Evolutionary conservation across 2,888 invertebrate genomes (phyloP), one percentile per base, ranked within the genome.

Genomic region (Sialis lutaria): DNA sequence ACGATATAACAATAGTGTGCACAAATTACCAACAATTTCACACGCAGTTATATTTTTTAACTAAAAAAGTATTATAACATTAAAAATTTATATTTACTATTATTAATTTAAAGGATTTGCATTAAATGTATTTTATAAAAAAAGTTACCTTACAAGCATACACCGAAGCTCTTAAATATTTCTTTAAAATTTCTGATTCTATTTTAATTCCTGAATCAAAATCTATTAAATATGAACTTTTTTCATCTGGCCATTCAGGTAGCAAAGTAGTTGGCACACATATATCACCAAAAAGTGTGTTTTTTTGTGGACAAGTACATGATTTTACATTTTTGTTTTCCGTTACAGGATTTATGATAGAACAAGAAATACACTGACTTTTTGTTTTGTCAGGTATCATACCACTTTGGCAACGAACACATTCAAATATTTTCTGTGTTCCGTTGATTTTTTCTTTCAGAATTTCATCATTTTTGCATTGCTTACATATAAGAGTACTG

Each of bases 1-100:
- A 10, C 66, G 63, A 55, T 69, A 75, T 49, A 75, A 63, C 6
- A 71, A 71, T 47, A 80, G 59, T 1, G 73, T 67, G 56, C 83
- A 83, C 61, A 82, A 67, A 60, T 82, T 82, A 1, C 77, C 75
- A 49, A 84, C 61, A 50, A 73, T 67, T 60, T 81, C 76, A 55
- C 83, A 83, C 7, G 78, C 74, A 10, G 67, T 71, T 46, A 61
- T 60, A 54, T 67, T 67, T 57, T 68, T 56, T 37, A 69, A 55
- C 48, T 48, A 48, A 50, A 45, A 46, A 46, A 39, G n/a, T 42
- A 32, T 10, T 8, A 45, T 10, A 40, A 30, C n/a, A n/a, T n/a
- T n/a, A 34, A 40, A 50, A 31, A 30, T 47, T 45, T 40, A 35
- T 34, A 12, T 48, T 35, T 44, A 50, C 44, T 42, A 41, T 22